Conservation (phyloP, 2,113 vertebrate genomes). For the Donacobius atricapilla region DNA sequence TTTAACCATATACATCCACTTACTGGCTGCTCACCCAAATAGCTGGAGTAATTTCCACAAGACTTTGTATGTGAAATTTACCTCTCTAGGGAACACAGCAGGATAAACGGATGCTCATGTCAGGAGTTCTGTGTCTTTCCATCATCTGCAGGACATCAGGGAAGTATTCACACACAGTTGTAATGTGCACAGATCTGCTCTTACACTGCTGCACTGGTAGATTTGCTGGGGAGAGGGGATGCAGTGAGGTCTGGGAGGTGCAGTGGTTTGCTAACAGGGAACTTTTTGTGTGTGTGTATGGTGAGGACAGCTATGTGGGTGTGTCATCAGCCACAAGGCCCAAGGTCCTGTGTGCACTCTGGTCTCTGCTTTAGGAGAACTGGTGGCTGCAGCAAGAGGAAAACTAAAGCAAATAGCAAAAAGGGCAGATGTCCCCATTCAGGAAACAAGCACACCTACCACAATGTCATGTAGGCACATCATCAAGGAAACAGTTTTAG, state of each 20-base stretch:
- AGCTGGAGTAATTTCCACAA: not conserved
- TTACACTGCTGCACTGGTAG: accelerated
- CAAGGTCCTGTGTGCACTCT: not conserved
- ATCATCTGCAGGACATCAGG: not conserved
- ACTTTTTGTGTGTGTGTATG: not conserved
- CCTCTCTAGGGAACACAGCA: accelerated
- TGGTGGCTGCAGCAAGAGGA: not conserved
- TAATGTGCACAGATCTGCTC: not conserved
- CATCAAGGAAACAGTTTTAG: not conserved
- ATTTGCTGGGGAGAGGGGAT: too few species aligned
- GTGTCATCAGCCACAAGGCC: not conserved
- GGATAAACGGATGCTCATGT: not conserved
- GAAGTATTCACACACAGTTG: not conserved
- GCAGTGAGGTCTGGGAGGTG: not conserved
- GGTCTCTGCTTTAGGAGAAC: not conserved
- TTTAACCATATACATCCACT: not conserved
- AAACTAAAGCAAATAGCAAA: not conserved
- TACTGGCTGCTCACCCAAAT: not conserved
- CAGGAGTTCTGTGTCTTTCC: not conserved
- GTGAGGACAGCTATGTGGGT: not conserved
- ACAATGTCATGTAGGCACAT: not conserved
- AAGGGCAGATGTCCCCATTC: not conserved
- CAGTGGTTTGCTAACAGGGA: not conserved
- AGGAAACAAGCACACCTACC: not conserved
- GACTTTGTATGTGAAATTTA: not conserved